Conservation (phyloP, 1,140 invertebrate species). For the Cydia amplana region DNA sequence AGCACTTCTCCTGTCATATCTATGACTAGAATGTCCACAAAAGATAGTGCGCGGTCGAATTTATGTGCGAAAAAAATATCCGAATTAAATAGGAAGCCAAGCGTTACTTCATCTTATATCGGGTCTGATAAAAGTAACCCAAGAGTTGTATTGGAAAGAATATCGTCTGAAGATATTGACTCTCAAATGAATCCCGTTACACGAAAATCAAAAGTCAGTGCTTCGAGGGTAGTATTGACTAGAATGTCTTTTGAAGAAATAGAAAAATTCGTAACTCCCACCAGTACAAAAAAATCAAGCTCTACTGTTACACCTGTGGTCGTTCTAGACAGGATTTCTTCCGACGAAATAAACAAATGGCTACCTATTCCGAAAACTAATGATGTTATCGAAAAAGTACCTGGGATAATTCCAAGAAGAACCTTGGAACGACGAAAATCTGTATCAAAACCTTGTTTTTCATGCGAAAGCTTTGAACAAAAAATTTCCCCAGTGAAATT, state of each 20-base stretch:
- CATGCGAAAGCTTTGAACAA: slow-evolving; percentile 34
- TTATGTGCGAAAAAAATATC: neutral
- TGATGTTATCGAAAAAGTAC: neutral
- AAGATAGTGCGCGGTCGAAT: neutral
- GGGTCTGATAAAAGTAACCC: neutral
- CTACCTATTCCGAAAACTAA: slow-evolving; percentile 38
- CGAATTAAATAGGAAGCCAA: neutral
- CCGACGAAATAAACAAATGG: slow-evolving; percentile 48
- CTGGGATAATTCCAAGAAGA: neutral
- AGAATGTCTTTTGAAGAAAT: neutral
- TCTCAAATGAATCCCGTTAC: neutral
- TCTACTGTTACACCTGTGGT: slow-evolving; percentile 43
- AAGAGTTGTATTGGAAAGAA: neutral
- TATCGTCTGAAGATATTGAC: neutral
- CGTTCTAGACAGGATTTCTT: slow-evolving; percentile 44
- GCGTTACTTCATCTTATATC: neutral
- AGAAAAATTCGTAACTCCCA: slow-evolving; percentile 4
- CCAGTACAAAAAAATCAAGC: neutral
- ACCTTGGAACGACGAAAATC: neutral
- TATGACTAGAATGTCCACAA: slow-evolving; percentile 6
- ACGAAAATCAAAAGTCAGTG: neutral
- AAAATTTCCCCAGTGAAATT: slow-evolving; percentile 55
- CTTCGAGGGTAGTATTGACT: neutral
- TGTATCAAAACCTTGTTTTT: neutral
- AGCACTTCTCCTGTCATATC: neutral